phyloP scores from a whole-genome alignment of 2,113 vertebrate species.

The Nycticryphes semicollaris region DNA sequence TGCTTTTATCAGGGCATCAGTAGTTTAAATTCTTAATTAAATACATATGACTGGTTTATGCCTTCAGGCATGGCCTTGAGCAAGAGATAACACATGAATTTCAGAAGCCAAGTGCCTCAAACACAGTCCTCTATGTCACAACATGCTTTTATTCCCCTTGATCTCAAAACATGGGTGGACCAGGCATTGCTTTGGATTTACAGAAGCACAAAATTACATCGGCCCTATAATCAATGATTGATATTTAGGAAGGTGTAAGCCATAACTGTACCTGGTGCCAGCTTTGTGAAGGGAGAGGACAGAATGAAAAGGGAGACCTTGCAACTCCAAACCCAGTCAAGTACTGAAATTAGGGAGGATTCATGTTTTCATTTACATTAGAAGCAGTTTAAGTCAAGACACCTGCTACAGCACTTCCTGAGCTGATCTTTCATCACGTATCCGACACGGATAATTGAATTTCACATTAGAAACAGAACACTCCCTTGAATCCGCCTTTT shows the following conservation, averaged over 20 bases:
- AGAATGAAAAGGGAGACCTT: not conserved
- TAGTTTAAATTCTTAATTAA: constrained; percentile 32
- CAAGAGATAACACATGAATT: not conserved
- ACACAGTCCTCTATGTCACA: not conserved
- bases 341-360: not conserved
- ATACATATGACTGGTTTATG: not conserved
- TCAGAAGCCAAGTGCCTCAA: not conserved
- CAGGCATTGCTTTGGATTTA: not conserved
- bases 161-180: not conserved
- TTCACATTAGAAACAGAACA: not conserved
- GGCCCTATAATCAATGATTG: not conserved
- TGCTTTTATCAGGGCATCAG: not conserved
- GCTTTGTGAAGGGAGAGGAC: not conserved
- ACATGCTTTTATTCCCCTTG: not conserved
- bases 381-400: not conserved
- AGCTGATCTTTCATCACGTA: not conserved
- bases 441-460: not conserved
- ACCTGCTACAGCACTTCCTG: not conserved
- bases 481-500: not conserved
- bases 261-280: not conserved
- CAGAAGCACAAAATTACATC: not conserved
- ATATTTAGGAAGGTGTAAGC: not conserved
- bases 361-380: not conserved
- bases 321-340: not conserved
- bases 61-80: not conserved